Conservation (phyloP, 2,888 invertebrate genomes). For the Allolobophora icterica region DNA sequence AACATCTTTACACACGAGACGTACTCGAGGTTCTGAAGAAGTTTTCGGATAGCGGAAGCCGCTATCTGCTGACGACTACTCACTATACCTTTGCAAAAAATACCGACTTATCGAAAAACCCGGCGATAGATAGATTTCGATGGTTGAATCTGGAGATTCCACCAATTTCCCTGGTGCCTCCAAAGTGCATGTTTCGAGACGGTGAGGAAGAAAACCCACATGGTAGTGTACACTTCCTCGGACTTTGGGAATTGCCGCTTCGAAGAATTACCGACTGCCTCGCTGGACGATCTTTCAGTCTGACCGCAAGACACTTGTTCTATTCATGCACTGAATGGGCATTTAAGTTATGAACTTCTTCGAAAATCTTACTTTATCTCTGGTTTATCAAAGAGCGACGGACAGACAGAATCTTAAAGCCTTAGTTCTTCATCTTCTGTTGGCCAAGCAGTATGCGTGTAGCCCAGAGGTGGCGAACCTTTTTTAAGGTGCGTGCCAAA, state of each 20-base stretch:
- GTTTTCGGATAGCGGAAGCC: slow-evolving; percentile 42
- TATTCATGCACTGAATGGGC: slow-evolving; percentile 26
- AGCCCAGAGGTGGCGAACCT: too few relatives aligned
- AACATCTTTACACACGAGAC: slow-evolving; percentile 47
- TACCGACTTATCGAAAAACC: slow-evolving; percentile 39
- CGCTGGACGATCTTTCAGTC: too few relatives aligned
- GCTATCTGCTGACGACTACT: slow-evolving; percentile 45
- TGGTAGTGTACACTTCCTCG: slow-evolving; percentile 45
- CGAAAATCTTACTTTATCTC: neutral
- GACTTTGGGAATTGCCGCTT: slow-evolving; percentile 47
- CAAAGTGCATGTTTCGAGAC: slow-evolving; percentile 46
- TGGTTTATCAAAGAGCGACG: too few relatives aligned
- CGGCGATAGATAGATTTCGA: slow-evolving; percentile 46
- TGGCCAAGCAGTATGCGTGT: too few relatives aligned
- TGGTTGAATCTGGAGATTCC: slow-evolving; percentile 48
- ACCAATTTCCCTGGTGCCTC: slow-evolving; percentile 46
- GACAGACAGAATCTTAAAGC: too few relatives aligned
- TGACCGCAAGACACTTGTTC: neutral
- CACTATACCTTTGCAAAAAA: slow-evolving; percentile 37
- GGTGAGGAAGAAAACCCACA: slow-evolving; percentile 42
- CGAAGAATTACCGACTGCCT: too few relatives aligned
- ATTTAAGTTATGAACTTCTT: too few relatives aligned
- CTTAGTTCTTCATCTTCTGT: too few relatives aligned
- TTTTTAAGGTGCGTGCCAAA: too few relatives aligned
- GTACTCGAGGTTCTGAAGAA: slow-evolving; percentile 39